Evolutionary conservation across 2,797 vertebrate genomes (phyloP).

Genomic region (Sebastes diaconus): DNA sequence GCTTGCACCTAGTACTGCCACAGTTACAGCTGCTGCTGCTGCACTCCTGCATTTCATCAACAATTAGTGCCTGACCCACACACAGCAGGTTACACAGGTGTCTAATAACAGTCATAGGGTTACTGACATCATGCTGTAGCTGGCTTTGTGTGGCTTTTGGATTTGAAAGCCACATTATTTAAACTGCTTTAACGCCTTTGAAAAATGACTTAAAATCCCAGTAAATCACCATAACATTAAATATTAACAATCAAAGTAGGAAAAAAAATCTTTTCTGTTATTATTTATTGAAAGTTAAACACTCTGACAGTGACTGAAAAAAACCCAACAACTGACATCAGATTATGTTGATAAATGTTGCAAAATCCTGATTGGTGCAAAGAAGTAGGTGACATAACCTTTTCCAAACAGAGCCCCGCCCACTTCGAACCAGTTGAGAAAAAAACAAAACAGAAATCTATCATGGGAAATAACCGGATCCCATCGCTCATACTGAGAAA

Average conservation of each 20-base stretch:
- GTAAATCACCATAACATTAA: background rate
- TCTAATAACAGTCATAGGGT: background rate
- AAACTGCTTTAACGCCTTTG: background rate
- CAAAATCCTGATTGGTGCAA: background rate
- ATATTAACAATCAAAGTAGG: background rate
- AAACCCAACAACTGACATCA: background rate
- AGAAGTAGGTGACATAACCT: background rate
- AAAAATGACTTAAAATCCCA: background rate
- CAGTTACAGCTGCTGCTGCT: slow-evolving; percentile 8
- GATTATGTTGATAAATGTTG: background rate
- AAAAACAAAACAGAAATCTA: background rate
- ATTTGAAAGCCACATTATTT: slow-evolving; percentile 6
- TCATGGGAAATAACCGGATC: background rate
- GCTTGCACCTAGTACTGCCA: slow-evolving; percentile 27
- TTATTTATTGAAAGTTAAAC: background rate
- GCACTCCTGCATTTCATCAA: slow-evolving; percentile 34
- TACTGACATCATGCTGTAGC: background rate
- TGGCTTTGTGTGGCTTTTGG: background rate
- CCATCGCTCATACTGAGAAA: background rate
- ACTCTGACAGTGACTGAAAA: background rate
- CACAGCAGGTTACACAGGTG: background rate
- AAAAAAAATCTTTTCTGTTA: background rate
- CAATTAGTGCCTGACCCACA: slow-evolving; percentile 6
- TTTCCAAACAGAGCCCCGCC: background rate
- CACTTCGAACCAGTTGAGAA: background rate